Conservation (phyloP, 2,888 invertebrate species). For the Drosophila atripex region DNA sequence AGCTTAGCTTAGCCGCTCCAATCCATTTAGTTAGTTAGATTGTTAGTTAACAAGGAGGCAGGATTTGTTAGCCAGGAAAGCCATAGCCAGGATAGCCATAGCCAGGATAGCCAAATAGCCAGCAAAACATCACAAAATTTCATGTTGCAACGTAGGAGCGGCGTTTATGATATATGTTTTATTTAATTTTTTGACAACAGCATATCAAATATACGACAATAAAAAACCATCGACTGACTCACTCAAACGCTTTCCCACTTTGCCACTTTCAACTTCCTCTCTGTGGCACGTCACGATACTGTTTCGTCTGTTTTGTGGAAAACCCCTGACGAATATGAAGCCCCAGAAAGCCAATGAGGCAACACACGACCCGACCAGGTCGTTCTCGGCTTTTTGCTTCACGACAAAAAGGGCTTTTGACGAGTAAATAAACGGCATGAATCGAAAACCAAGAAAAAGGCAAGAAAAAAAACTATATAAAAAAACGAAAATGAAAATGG, state of each 20-base stretch:
- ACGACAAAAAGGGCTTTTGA: constrained; percentile 68
- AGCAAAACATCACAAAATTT: constrained; percentile 54
- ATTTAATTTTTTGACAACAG: constrained; percentile 34
- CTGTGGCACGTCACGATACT: constrained; percentile 31
- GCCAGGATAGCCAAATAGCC: constrained; percentile 1
- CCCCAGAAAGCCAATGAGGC: constrained; percentile 77
- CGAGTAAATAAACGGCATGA: constrained; percentile 67
- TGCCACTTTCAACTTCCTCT: constrained; percentile 23
- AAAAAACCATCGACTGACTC: constrained; percentile 30
- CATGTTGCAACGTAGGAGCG: constrained; percentile 43
- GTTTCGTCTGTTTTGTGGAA: not conserved
- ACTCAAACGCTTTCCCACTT: constrained; percentile 16
- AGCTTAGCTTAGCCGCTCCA: constrained; percentile 2
- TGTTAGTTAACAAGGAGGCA: not conserved
- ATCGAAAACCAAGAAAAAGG: constrained; percentile 31
- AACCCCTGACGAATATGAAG: constrained; percentile 56
- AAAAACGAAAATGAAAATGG: constrained; percentile 58
- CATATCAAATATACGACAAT: constrained; percentile 38
- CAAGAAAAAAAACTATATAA: constrained; percentile 1
- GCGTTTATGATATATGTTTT: constrained; percentile 27
- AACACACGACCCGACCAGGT: constrained; percentile 9
- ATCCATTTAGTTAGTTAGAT: not conserved
- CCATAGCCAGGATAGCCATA: no score
- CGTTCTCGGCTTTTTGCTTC: constrained; percentile 57
- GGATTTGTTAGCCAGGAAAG: not conserved